Percentiles rank a stretch among this genome's conserved stretches.
These are phyloP conservation scores for Caenorhabditis inopinata DNA, from an alignment of 1,140 invertebrate species.

Conservation along the genomic window DNA sequence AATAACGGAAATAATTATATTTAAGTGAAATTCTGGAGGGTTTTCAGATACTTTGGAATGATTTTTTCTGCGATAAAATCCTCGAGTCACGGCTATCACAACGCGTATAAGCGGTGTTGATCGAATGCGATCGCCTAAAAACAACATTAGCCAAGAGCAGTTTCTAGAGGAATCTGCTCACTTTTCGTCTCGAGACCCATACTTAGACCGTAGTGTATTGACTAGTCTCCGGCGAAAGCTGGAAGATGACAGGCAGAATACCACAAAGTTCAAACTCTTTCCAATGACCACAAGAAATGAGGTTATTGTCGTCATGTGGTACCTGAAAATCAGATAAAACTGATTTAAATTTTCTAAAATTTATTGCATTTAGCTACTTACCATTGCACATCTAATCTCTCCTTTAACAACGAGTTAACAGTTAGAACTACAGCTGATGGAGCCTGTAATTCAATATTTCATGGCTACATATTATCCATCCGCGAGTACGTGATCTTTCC, in stretches of 20 bases:
- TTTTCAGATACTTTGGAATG: slow-evolving; percentile 42
- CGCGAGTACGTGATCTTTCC: no score
- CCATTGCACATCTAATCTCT: background rate
- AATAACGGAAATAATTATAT: background rate
- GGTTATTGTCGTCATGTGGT: slow-evolving; percentile 39
- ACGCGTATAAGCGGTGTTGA: slow-evolving; percentile 7
- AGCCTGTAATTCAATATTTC: no score
- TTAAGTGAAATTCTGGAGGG: background rate
- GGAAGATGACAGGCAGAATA: slow-evolving; percentile 49
- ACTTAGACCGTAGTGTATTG: background rate
- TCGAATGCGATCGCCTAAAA: slow-evolving; percentile 21
- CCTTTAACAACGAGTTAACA: background rate
- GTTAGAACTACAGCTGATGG: slow-evolving; percentile 41
- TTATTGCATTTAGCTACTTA: background rate
- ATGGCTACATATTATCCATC: no score
- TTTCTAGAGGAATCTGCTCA: no score
- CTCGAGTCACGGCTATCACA: slow-evolving; percentile 35
- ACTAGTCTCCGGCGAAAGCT: slow-evolving; percentile 44
- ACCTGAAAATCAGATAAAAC: slow-evolving; percentile 37
- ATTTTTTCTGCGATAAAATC: slow-evolving; percentile 37
- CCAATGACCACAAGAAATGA: slow-evolving; percentile 46
- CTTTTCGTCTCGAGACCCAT: slow-evolving; percentile 35
- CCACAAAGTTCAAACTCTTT: slow-evolving; percentile 50
- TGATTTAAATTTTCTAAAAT: no score
- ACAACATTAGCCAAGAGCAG: no score